Evolutionary conservation across 2,888 invertebrate species (phyloP), one percentile per base, ranked within the genome.

Genomic region (Melangyna quadrimaculata): DNA sequence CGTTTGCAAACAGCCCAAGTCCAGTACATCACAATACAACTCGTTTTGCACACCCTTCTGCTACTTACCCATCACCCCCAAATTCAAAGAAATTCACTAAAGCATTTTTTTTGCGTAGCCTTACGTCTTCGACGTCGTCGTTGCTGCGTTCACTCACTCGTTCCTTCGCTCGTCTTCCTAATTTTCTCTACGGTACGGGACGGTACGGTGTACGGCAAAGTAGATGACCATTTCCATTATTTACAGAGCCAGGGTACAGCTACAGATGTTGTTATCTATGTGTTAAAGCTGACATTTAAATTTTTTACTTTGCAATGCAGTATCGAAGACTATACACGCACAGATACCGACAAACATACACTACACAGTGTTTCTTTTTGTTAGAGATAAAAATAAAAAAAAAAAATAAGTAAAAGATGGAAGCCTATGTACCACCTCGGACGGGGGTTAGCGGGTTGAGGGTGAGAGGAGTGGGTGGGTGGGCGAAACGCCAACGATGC

Each of bases 141-240:
- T 40, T 4, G 65, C 32, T 17, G 40, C 70, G 32, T 78, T 35
- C 63, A 57, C 43, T 35, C 63, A 57, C 43, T 74, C 65, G 74
- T 78, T 84, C 67, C 35, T 67, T 72, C 80, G 53, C n/a, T 72
- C 81, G 77, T 86, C 86, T 86, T 86, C 86, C 86, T 86, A 86
- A 86, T 86, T 86, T 86, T 86, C 70, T 7, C 37, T 53, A 67
- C 77, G 78, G 82, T 63, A 78, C 53, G 27, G 51, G 14, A 40
- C 45, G 45, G 43, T 17, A 19, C 19, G 55, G n/a, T n/a, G n/a
- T 2, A 19, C 59, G 67, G 86, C 84, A 84, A 79, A 86, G 86
- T 86, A 86, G 86, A 86, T 86, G 86, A 86, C 86, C 86, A 86
- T 86, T 81, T 86, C 86, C 86, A 86, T 86, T 86, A 86, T 86